Evolutionary conservation across 30 jellyfish, hydroid and myxozoan species (phyloP).

Genomic region (Morbakka virulenta): DNA sequence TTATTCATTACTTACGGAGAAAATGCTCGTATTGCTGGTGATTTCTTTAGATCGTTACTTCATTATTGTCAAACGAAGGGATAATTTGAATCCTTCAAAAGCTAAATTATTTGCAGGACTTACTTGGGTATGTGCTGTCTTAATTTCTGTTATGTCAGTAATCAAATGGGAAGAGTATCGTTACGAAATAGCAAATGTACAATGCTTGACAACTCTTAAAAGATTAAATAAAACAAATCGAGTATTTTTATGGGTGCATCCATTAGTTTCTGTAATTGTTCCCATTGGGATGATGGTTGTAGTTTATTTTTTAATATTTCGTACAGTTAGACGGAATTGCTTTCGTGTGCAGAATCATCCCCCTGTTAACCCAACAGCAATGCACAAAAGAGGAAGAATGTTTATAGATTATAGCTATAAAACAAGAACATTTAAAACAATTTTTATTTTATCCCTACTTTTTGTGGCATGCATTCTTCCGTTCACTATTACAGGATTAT

Average conservation of each 20-base stretch:
- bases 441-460: slow-evolving; percentile 56
- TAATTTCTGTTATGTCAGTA: slow-evolving; percentile 64
- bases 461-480: slow-evolving; percentile 66
- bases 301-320: slow-evolving; percentile 60
- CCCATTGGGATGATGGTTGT: slow-evolving; percentile 57
- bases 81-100: slow-evolving; percentile 73
- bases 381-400: slow-evolving; percentile 74
- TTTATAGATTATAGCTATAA: slow-evolving; percentile 89
- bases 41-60: slow-evolving; percentile 83
- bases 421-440: slow-evolving; percentile 88
- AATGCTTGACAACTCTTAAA: slow-evolving; percentile 47
- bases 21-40: slow-evolving; percentile 64
- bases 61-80: slow-evolving; percentile 84
- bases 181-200: slow-evolving; percentile 50
- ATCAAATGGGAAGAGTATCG: slow-evolving; percentile 58
- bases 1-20: slow-evolving; percentile 60
- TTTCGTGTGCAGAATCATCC: slow-evolving; percentile 94
- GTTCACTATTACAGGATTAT: slow-evolving; percentile 28
- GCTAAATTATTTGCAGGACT: slow-evolving; percentile 51
- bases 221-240: background rate
- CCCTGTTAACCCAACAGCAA: slow-evolving; percentile 92
- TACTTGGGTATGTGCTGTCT: slow-evolving; percentile 67
- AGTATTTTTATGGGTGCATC: background rate
- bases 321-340: slow-evolving; percentile 86
- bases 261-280: slow-evolving; percentile 16